A percentile compares a stretch with the other conserved stretches of the same genome.
These are phyloP conservation scores for Leucozona laternaria DNA, from an alignment of 2,888 invertebrate species.

Conservation along the genomic window DNA sequence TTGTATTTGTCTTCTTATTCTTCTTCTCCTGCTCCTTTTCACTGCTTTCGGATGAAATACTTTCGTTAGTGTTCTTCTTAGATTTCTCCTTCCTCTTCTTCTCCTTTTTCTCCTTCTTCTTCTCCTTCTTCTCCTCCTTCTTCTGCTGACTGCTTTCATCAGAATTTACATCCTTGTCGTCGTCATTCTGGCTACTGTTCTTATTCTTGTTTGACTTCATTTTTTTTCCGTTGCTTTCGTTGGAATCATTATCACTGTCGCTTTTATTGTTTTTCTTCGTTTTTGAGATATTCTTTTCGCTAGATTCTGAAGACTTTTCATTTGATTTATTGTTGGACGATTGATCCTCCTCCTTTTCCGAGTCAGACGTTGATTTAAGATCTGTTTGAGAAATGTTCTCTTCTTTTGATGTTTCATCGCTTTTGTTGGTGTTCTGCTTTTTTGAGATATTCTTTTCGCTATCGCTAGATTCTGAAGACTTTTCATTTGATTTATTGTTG, in stretches of 20 bases:
- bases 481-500: neutral
- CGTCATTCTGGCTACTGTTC: neutral
- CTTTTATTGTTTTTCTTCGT: neutral
- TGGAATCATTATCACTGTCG: neutral
- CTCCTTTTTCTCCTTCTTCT: conserved; percentile 14
- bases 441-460: neutral
- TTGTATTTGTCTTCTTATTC: conserved; percentile 14
- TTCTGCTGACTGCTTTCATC: conserved; percentile 1
- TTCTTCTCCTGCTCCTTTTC: conserved; percentile 19
- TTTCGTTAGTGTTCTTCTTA: conserved; percentile 25
- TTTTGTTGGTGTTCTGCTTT: neutral
- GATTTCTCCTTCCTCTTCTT: conserved; percentile 24
- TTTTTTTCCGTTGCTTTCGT: conserved; percentile 13
- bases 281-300: neutral
- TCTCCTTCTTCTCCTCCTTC: conserved; percentile 16
- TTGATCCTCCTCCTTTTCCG: neutral
- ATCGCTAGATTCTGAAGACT: neutral
- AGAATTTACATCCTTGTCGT: neutral
- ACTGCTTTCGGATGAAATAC: conserved; percentile 14
- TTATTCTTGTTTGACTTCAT: neutral
- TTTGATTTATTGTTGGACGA: neutral
- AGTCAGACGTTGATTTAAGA: neutral
- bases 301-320: neutral
- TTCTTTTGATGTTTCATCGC: conserved; percentile 12
- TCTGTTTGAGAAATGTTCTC: neutral